A percentile compares a stretch with the other conserved stretches of the same genome.
Conservation (phyloP, 2,113 vertebrate species). For the Tyto alba region DNA sequence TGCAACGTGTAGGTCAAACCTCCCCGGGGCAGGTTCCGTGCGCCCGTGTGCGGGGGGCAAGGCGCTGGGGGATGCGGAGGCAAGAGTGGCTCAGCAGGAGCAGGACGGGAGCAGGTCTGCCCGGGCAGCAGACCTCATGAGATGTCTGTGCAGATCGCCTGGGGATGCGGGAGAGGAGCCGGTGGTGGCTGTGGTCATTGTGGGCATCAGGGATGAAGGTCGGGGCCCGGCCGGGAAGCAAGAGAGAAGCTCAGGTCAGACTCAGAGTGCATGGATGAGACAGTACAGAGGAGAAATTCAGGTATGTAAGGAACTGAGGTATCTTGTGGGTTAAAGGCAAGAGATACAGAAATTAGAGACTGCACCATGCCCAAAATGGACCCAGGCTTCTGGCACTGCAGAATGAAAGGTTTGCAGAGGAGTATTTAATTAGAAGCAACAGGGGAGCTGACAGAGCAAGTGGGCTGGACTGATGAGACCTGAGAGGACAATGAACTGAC, state of each 20-base stretch:
- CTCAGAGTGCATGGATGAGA: not conserved
- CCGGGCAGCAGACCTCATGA: not conserved
- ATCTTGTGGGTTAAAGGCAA: not conserved
- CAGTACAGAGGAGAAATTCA: not conserved
- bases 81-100: not conserved
- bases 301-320: not conserved
- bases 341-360: not conserved
- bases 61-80: not conserved
- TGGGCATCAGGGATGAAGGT: not conserved
- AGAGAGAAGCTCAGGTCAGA: not conserved
- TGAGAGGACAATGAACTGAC: not conserved
- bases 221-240: fast-evolving
- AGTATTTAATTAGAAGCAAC: not conserved
- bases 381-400: not conserved
- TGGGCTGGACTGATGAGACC: not conserved
- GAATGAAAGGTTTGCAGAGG: not conserved
- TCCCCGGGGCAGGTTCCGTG: not conserved
- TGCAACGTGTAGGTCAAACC: fast-evolving
- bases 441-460: not conserved
- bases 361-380: fast-evolving
- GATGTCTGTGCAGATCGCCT: not conserved
- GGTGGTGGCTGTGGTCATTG: not conserved
- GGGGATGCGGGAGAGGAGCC: not conserved
- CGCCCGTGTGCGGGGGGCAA: no score
- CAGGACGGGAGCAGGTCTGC: not conserved